Conservation (phyloP, 2,113 vertebrate species). For the Zosterops hypoxanthus region DNA sequence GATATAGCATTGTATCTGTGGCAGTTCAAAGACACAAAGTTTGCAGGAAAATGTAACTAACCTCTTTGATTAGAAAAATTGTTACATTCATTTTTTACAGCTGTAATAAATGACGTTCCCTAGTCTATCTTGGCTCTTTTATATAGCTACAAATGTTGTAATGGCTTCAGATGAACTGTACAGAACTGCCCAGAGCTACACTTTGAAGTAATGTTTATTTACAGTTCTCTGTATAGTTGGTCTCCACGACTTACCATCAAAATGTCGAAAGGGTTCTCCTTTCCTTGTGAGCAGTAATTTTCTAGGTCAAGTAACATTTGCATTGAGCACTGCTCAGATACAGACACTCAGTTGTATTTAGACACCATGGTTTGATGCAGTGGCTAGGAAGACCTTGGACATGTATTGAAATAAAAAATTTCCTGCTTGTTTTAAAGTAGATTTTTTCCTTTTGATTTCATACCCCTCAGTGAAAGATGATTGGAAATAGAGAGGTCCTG, state of each 20-base stretch:
- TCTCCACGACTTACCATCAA: conserved; percentile 49
- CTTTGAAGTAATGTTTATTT: conserved; percentile 60
- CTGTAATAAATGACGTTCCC: background rate
- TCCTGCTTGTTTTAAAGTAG: background rate
- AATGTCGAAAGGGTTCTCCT: conserved; percentile 5
- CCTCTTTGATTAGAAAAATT: background rate
- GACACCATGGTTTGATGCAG: background rate
- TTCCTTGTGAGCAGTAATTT: conserved; percentile 38
- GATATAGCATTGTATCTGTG: background rate
- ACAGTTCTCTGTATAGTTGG: conserved; percentile 41
- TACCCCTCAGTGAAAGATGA: background rate
- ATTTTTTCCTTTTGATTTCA: background rate
- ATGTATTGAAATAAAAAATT: background rate
- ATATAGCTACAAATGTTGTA: background rate
- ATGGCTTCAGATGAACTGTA: conserved; percentile 7
- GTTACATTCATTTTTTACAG: background rate
- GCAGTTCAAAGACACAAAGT: background rate
- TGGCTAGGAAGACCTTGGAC: background rate
- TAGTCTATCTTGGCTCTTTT: background rate
- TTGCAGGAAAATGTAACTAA: background rate
- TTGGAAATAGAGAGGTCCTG: background rate
- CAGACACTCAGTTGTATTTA: background rate
- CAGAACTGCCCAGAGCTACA: conserved; percentile 33
- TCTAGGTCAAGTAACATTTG: conserved; percentile 57
- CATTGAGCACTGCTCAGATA: background rate